Evolutionary conservation across 2,888 invertebrate species (phyloP), one percentile per base, ranked within the genome.

Genomic region (Vanessa cardui): DNA sequence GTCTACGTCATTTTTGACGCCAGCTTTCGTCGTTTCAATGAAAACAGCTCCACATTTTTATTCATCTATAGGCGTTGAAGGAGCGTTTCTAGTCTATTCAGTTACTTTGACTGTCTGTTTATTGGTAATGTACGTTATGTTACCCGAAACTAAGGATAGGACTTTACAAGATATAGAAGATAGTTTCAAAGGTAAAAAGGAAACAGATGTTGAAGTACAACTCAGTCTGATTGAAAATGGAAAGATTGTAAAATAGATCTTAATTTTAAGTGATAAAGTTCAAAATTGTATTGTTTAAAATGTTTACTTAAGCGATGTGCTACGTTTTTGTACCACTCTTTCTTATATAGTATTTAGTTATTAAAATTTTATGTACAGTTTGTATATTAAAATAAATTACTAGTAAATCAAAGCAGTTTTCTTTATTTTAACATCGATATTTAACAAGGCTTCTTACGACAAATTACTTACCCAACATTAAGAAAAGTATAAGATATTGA

Each of bases 31-130:
- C 8, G 77, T 91, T 12, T 92, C 92, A 0, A 92, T 92, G 92
- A 92, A 92, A 74, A 89, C 92, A n/a, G 92, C 92, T 0, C 92
- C 92, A 8, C 83, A 92, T 80, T 77, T 92, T 21, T 92, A 88
- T 66, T 84, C 89, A 0, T 87, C 92, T 2, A 84, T 92, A 0
- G 92, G 92, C 0, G 91, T 92, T 0, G 84, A 92, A 77, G 92
- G 92, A 3, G 90, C 92, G 0, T 92, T 90, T 70, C 74, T 92
- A 73, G 89, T 92, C 7, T 92, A 92, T 72, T 89, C 92, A 15
- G 86, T 81, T 1, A 83, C 78, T 18, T 80, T 92, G 63, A 83
- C 83, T 16, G 81, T 90, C 26, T 89, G 90, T 73, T 77, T 92
- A 54, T 68, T 76, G 59, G 61, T 92, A 59, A 87, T 92, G 74